Conservation (phyloP, 2,888 invertebrate genomes). For the Hyles lineata region DNA sequence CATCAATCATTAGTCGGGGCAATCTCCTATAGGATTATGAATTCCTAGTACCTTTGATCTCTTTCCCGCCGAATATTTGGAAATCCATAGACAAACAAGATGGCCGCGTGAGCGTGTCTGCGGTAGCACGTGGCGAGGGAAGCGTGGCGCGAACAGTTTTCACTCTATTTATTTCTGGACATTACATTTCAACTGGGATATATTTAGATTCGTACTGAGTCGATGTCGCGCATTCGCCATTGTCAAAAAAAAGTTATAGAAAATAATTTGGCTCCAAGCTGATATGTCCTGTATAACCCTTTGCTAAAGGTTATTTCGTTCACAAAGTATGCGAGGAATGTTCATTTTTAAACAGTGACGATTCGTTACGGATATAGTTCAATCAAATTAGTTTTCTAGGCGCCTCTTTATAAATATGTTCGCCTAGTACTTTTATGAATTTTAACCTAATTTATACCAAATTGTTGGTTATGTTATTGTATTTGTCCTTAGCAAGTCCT, state of each 20-base stretch:
- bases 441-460: too few species aligned
- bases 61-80: neutral
- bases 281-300: constrained; percentile 1
- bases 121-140: constrained; percentile 55
- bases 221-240: constrained; percentile 45
- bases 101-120: constrained; percentile 48
- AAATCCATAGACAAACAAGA: constrained; percentile 38
- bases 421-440: neutral
- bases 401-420: neutral
- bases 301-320: constrained; percentile 5
- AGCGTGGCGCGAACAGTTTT: constrained; percentile 55
- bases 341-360: neutral
- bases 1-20: neutral
- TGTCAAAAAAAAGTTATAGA: constrained; percentile 46
- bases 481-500: too few species aligned
- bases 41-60: neutral
- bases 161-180: constrained; percentile 69
- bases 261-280: constrained; percentile 25
- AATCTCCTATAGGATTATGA: neutral
- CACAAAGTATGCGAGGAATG: neutral
- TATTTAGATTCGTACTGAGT: constrained; percentile 52
- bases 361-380: neutral
- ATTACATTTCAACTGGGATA: constrained; percentile 67
- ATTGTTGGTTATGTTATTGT: too few species aligned
- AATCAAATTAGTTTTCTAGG: neutral